These are phyloP conservation scores for Leptinotarsa peninsularis DNA, from an alignment of 2,888 invertebrate species.

Conservation along the genomic window DNA sequence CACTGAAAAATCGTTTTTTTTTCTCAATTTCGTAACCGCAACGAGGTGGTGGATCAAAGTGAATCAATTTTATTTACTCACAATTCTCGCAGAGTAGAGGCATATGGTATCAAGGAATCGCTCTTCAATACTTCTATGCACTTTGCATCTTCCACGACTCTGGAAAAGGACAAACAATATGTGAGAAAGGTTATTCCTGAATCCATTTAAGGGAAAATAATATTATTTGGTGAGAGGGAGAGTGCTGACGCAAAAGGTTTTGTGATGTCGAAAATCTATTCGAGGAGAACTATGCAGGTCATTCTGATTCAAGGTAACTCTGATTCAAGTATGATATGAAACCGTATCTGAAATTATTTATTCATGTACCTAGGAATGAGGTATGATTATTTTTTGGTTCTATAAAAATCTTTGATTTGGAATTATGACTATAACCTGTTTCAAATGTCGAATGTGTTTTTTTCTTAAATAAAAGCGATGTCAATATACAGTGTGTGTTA, in stretches of 20 bases:
- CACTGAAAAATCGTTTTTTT: too few relatives aligned
- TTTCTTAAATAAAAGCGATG: too few relatives aligned
- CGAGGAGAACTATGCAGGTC: background rate
- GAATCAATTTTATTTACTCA: conserved; percentile 53
- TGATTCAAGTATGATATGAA: too few relatives aligned
- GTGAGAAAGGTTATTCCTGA: background rate
- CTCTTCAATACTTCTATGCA: conserved; percentile 61
- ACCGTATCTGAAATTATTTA: too few relatives aligned
- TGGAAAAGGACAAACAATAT: conserved; percentile 51
- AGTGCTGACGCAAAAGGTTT: conserved; percentile 1
- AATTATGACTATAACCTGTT: too few relatives aligned
- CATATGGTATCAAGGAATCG: conserved; percentile 60
- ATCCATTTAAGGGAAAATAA: background rate
- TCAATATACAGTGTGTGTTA: too few relatives aligned
- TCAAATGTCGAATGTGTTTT: too few relatives aligned
- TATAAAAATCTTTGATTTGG: too few relatives aligned
- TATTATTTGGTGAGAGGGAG: background rate
- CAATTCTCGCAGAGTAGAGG: conserved; percentile 60
- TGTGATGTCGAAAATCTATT: background rate
- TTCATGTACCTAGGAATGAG: too few relatives aligned
- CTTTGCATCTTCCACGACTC: conserved; percentile 62
- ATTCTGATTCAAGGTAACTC: too few relatives aligned
- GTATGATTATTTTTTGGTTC: too few relatives aligned
- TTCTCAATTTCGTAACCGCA: background rate
- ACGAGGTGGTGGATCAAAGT: background rate